Conservation (phyloP, 2,113 vertebrate genomes). For the human region GRCh38 chr9:36372001-36372500, state of each 20-base stretch:
- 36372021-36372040: too few species aligned
- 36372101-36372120: too few species aligned
- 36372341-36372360: not conserved
- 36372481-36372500: not conserved
- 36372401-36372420: not conserved
- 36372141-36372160: too few species aligned
- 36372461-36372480: not conserved
- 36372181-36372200: too few species aligned
- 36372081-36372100: too few species aligned
- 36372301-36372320: not conserved
- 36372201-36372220: too few species aligned
- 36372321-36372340: not conserved
- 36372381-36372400: not conserved
- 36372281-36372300: slow-evolving; percentile 4
- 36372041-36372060: too few species aligned
- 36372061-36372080: too few species aligned
- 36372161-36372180: too few species aligned
- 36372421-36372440: not conserved
- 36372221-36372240: not conserved
- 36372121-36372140: too few species aligned
- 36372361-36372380: not conserved
- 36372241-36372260: not conserved
- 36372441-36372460: not conserved
- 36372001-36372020: too few species aligned
- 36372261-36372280: not conserved